phyloP scores from a whole-genome alignment of 1,140 invertebrate species.

The Drosophila ironensis region DNA sequence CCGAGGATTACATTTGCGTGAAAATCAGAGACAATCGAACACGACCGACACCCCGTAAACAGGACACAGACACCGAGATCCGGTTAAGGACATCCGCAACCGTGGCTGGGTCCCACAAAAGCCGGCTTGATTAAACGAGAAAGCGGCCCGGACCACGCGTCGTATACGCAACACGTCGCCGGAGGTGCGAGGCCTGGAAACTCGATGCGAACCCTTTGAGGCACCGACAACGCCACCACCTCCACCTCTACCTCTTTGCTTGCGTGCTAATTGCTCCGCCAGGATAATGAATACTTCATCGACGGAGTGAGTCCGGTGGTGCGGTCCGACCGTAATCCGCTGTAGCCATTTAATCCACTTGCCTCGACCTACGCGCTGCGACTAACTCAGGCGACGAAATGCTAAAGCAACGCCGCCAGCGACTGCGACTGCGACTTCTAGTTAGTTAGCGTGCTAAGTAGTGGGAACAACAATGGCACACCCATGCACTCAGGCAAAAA shows the following conservation, averaged over 20 bases:
- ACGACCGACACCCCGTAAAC: conserved; percentile 16
- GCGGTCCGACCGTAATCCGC: neutral
- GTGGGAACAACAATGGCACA: conserved; percentile 33
- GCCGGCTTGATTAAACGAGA: conserved; percentile 64
- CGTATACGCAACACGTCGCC: neutral
- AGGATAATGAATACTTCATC: conserved; percentile 56
- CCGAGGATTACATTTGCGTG: conserved; percentile 71
- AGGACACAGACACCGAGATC: conserved; percentile 31
- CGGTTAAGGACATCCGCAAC: conserved; percentile 16
- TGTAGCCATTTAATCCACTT: conserved; percentile 70
- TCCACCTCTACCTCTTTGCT: conserved; percentile 22
- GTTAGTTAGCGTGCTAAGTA: conserved; percentile 72
- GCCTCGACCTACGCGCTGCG: conserved; percentile 68
- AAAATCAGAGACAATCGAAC: conserved; percentile 73
- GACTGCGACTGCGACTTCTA: conserved; percentile 11
- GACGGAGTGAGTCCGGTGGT: neutral
- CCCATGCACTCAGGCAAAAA: conserved; percentile 2
- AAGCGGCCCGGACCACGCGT: neutral
- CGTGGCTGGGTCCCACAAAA: conserved; percentile 2
- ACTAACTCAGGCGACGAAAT: conserved; percentile 62
- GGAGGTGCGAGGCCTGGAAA: conserved; percentile 42
- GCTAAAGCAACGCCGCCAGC: conserved; percentile 53
- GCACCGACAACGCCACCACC: conserved; percentile 20
- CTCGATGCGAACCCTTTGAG: conserved; percentile 40
- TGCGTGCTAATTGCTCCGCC: conserved; percentile 66